Percentiles rank a stretch among this genome's conserved stretches.
Evolutionary conservation across 2,888 invertebrate species (phyloP).

Genomic region (Leucoma salicis): DNA sequence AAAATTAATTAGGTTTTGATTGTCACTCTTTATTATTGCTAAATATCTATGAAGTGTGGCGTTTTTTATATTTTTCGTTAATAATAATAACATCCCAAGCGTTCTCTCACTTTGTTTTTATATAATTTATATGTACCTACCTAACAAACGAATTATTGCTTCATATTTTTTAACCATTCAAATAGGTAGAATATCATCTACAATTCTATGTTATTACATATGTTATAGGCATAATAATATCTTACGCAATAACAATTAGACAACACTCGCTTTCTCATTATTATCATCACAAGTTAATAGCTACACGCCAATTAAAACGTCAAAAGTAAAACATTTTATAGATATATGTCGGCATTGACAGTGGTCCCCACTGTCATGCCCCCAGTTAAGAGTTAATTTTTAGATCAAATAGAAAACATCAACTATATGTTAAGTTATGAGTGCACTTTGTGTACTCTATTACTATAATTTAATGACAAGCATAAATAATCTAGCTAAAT

Average conservation of each 20-base stretch:
- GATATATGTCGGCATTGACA: background rate
- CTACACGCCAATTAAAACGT: constrained; percentile 25
- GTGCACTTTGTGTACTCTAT: constrained; percentile 5
- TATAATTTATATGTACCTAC: background rate
- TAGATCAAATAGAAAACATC: background rate
- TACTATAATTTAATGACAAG: background rate
- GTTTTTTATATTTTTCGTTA: no score
- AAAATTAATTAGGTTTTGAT: constrained; percentile 1
- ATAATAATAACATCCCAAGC: background rate
- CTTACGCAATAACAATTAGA: constrained; percentile 37
- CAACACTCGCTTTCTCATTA: constrained; percentile 38
- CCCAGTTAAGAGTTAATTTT: no score
- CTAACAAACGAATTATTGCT: no score
- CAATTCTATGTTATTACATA: constrained; percentile 9
- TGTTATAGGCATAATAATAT: constrained; percentile 24
- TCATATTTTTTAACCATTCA: background rate
- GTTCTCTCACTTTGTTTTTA: background rate
- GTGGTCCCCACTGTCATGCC: no score
- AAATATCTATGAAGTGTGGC: background rate
- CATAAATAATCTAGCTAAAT: background rate
- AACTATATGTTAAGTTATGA: background rate
- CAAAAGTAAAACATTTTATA: constrained; percentile 12
- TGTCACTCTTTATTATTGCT: background rate
- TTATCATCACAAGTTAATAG: constrained; percentile 27
- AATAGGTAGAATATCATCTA: background rate